These are phyloP conservation scores for Anser cygnoides DNA, from an alignment of 2,113 vertebrate genomes.

Conservation along the genomic window DNA sequence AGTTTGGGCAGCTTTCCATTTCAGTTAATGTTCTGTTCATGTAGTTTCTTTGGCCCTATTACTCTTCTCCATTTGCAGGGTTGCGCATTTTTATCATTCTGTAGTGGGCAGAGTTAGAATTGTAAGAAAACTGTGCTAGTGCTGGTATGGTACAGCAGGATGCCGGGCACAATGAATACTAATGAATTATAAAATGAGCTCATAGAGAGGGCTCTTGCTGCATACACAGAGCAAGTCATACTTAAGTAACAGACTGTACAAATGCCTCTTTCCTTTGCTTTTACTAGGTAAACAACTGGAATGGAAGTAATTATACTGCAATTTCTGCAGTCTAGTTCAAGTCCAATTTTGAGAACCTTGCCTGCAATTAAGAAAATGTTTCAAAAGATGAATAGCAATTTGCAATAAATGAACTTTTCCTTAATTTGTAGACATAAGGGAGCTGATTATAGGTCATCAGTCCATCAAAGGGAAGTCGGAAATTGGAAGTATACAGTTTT, in stretches of 20 bases:
- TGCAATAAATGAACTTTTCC: slow-evolving; percentile 14
- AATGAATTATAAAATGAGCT: not conserved
- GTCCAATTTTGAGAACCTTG: slow-evolving; percentile 23
- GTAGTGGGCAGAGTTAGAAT: not conserved
- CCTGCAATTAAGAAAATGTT: slow-evolving; percentile 33
- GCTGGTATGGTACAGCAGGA: not conserved
- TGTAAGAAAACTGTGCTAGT: not conserved
- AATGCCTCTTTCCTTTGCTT: not conserved
- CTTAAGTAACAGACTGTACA: not conserved
- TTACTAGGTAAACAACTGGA: slow-evolving; percentile 1
- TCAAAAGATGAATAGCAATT: not conserved
- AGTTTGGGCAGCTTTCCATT: not conserved
- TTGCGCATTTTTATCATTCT: not conserved
- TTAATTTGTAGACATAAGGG: not conserved
- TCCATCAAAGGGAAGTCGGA: not conserved
- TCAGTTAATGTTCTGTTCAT: not conserved
- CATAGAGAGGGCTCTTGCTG: not conserved
- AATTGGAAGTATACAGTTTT: slow-evolving; percentile 9
- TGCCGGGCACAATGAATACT: not conserved
- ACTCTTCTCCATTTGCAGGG: not conserved
- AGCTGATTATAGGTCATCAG: not conserved
- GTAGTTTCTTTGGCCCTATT: not conserved
- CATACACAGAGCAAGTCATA: not conserved
- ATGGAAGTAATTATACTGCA: slow-evolving; percentile 27
- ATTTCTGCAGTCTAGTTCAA: not conserved